A percentile compares a stretch with the other conserved stretches of the same genome.
Conservation (phyloP, 2,797 vertebrate genomes). For the Champsocephalus esox region DNA sequence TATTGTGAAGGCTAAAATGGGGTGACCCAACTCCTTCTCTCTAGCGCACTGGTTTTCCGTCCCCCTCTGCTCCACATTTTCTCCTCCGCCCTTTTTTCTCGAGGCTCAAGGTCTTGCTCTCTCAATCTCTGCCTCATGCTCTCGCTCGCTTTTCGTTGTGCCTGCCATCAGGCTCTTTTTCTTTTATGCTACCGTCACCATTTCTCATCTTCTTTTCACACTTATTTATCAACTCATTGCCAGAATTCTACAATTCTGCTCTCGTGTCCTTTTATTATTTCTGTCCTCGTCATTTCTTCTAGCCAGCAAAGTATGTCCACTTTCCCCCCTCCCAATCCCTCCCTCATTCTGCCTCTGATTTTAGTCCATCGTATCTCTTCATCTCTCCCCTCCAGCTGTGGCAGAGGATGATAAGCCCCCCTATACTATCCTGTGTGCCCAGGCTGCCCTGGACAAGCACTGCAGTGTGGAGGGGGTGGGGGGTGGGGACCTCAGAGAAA, state of each 20-base stretch:
- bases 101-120: conserved; percentile 59
- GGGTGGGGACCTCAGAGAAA: conserved; percentile 85
- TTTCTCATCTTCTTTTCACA: conserved; percentile 48
- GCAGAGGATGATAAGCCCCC: conserved; percentile 78
- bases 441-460: conserved; percentile 79
- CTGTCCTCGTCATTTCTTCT: conserved; percentile 38
- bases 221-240: conserved; percentile 24
- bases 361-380: conserved; percentile 65
- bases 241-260: conserved; percentile 5
- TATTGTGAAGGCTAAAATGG: conserved; percentile 85
- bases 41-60: conserved; percentile 54
- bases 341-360: conserved; percentile 52
- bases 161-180: conserved; percentile 41
- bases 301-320: conserved; percentile 40
- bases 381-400: conserved; percentile 77
- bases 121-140: conserved; percentile 37
- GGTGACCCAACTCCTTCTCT: conserved; percentile 79
- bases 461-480: conserved; percentile 77
- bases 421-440: conserved; percentile 75
- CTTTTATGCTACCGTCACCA: conserved; percentile 20
- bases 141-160: conserved; percentile 44
- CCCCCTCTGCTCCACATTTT: conserved; percentile 68
- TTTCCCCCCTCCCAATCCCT: conserved; percentile 29
- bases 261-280: conserved; percentile 22
- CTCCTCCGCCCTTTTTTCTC: conserved; percentile 61